A percentile compares a stretch with the other conserved stretches of the same genome.
phyloP scores from a whole-genome alignment of 35 echinoderm and acorn worm genomes.

The Strongylocentrotus purpuratus region DNA sequence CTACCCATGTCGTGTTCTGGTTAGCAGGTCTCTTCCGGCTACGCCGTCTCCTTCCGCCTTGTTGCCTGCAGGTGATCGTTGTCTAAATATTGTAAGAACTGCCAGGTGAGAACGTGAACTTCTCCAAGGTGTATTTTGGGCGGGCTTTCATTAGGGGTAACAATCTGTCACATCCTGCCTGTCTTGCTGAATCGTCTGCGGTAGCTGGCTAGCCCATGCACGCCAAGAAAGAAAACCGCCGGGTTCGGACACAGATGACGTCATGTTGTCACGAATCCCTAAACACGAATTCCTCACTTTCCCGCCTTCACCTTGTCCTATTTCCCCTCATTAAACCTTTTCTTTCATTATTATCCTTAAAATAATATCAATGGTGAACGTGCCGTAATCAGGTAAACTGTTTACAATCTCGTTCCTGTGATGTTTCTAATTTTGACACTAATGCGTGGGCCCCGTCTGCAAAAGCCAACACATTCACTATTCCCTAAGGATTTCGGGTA shows the following conservation, averaged over 20 bases:
- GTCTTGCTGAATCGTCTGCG: neutral
- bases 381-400: neutral
- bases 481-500: neutral
- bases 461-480: neutral
- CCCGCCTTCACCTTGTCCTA: neutral
- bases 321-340: neutral
- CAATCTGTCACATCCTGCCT: neutral
- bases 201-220: neutral
- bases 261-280: neutral
- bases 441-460: neutral
- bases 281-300: neutral
- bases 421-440: neutral
- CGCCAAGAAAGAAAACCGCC: neutral
- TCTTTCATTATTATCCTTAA: neutral
- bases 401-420: neutral
- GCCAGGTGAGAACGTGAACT: conserved; percentile 1
- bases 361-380: neutral
- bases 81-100: conserved; percentile 5
- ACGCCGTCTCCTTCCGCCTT: neutral
- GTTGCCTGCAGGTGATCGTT: conserved; percentile 8
- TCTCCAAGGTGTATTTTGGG: neutral
- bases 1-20: neutral
- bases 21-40: neutral
- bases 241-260: neutral
- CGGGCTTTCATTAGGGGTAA: neutral